These are phyloP conservation scores for Odontesthes bonariensis DNA, from an alignment of 2,113 vertebrate genomes.

Conservation along the genomic window DNA sequence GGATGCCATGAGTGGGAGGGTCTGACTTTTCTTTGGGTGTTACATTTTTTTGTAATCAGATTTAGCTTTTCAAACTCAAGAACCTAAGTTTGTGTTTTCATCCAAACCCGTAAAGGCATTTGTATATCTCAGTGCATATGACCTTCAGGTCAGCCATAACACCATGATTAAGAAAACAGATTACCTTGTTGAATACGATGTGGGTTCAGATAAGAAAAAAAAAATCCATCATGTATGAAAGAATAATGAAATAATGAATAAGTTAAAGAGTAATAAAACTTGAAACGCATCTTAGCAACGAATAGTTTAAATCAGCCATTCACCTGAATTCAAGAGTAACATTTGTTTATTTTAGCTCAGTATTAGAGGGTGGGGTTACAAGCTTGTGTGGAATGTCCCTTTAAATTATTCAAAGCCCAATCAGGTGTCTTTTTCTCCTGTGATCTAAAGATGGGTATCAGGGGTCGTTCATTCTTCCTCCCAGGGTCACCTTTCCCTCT, in stretches of 20 bases:
- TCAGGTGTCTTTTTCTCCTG: constrained; percentile 82
- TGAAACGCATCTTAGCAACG: constrained; percentile 40
- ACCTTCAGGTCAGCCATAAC: constrained; percentile 40
- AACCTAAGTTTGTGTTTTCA: not conserved
- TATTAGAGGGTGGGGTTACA: constrained; percentile 69
- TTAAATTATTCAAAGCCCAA: constrained; percentile 85
- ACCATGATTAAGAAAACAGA: constrained; percentile 29
- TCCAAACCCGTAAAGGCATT: not conserved
- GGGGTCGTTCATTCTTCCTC: constrained; percentile 89
- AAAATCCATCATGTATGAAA: constrained; percentile 52
- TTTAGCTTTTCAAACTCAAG: not conserved
- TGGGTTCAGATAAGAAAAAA: constrained; percentile 26
- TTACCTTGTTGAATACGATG: constrained; percentile 47
- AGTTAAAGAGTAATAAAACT: constrained; percentile 53
- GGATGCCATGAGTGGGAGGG: no score
- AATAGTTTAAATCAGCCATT: constrained; percentile 68
- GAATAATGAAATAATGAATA: constrained; percentile 64
- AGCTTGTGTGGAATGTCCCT: constrained; percentile 82
- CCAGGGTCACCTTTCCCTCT: constrained; percentile 89
- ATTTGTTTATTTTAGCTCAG: constrained; percentile 75
- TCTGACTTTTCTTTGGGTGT: not conserved
- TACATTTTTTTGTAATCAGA: not conserved
- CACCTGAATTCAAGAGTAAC: constrained; percentile 76
- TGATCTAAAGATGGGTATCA: constrained; percentile 91
- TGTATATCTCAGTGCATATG: constrained; percentile 15